phyloP scores from a whole-genome alignment of 2,113 vertebrate species.

The Malurus alboscapulatus region DNA sequence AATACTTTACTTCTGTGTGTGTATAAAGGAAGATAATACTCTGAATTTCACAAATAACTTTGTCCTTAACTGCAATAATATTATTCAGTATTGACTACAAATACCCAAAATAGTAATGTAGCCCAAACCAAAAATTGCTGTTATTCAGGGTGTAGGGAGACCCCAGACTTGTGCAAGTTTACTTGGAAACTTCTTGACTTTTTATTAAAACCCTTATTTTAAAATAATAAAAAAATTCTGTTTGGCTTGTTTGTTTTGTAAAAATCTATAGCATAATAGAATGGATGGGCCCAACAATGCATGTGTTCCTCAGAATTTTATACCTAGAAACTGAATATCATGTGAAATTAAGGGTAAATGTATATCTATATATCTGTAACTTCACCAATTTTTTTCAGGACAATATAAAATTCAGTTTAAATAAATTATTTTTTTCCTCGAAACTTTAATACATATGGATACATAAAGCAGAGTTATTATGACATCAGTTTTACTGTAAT shows the following conservation, averaged over 20 bases:
- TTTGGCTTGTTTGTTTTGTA: not conserved
- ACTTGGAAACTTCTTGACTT: not conserved
- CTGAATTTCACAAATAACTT: not conserved
- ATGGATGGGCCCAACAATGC: not conserved
- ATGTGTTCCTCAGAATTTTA: not conserved
- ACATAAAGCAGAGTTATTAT: rapidly evolving
- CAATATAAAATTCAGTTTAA: not conserved
- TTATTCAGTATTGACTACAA: not conserved
- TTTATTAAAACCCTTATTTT: not conserved
- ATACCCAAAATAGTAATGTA: not conserved
- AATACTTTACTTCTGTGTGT: not conserved
- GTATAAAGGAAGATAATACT: not conserved
- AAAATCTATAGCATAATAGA: not conserved
- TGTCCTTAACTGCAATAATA: not conserved
- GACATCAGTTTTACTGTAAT: not conserved
- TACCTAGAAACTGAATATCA: not conserved
- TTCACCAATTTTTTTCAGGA: not conserved
- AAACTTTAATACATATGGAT: not conserved
- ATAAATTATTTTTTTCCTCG: not conserved
- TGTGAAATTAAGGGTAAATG: not conserved
- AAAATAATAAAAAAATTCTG: not conserved
- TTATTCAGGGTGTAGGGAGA: not conserved
- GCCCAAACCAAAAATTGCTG: not conserved
- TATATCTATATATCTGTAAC: not conserved
- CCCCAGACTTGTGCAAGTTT: not conserved